Conservation (phyloP, 2,113 vertebrate genomes). For the Orycteropus afer region DNA sequence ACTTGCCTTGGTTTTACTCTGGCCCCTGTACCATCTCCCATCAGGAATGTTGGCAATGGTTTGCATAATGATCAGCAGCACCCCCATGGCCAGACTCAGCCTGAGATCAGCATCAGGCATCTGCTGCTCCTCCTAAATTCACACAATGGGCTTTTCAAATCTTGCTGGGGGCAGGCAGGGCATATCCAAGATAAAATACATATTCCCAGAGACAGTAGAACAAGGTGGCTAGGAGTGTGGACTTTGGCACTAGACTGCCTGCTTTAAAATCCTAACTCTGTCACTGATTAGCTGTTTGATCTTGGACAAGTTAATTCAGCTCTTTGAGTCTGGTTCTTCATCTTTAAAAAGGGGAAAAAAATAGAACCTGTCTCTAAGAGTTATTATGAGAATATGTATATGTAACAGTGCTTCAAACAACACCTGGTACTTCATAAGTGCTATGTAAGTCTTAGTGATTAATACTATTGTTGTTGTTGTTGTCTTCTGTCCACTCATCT, state of each 20-base stretch:
- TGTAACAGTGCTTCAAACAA: not conserved
- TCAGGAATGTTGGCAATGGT: not conserved
- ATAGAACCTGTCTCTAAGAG: not conserved
- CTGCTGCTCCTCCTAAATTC: not conserved
- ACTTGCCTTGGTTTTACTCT: not conserved
- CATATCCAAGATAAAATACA: not conserved
- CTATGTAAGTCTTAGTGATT: not conserved
- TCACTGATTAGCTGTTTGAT: not conserved
- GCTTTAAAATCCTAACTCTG: conserved; percentile 30
- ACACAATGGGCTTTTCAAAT: conserved; percentile 34
- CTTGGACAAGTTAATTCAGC: not conserved
- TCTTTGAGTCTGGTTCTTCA: conserved; percentile 20
- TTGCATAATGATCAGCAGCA: not conserved
- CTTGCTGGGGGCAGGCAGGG: not conserved
- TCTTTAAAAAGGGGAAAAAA: conserved; percentile 52
- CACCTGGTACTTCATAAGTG: not conserved
- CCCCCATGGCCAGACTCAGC: not conserved
- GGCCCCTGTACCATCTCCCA: not conserved
- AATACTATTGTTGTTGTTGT: not conserved
- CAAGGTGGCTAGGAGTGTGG: not conserved
- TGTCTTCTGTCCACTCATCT: not conserved
- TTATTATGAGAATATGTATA: not conserved
- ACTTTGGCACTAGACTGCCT: not conserved
- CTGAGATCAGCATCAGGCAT: not conserved
- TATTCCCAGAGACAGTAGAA: not conserved